Evolutionary conservation across 2,797 vertebrate species (phyloP).

Genomic region (Perdix hodgsoniae): DNA sequence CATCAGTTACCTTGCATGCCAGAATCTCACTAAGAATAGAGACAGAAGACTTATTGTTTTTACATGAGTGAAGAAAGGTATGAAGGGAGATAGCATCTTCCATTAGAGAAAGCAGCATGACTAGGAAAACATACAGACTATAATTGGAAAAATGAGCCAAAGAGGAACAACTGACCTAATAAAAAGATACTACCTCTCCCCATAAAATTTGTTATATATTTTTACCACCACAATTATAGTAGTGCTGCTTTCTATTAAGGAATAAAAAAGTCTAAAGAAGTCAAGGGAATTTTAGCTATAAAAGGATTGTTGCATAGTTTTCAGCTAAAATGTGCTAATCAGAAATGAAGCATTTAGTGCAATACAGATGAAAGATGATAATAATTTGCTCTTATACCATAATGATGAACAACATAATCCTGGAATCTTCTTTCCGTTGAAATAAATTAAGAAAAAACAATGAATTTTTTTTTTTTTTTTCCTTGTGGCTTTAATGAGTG

Average conservation of each 20-base stretch:
- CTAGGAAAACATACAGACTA: not conserved
- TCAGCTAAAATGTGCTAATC: not conserved
- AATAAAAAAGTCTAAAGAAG: not conserved
- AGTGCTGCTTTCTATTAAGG: not conserved
- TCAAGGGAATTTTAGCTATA: not conserved
- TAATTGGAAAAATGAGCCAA: not conserved
- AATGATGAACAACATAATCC: not conserved
- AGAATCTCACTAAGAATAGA: not conserved
- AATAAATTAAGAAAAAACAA: not conserved
- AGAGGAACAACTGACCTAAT: not conserved
- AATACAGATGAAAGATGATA: not conserved
- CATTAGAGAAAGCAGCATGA: not conserved
- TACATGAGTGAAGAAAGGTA: not conserved
- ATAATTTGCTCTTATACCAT: not conserved
- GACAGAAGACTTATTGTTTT: not conserved
- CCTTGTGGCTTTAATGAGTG: not conserved
- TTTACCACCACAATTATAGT: not conserved
- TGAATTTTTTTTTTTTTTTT: not conserved
- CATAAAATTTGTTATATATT: not conserved
- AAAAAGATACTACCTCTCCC: not conserved
- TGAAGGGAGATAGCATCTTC: not conserved
- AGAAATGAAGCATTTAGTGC: not conserved
- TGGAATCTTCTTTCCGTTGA: not conserved
- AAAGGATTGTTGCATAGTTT: not conserved
- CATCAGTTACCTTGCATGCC: not conserved